Percentiles rank a stretch among this genome's conserved stretches.
Conservation (phyloP, 2,797 vertebrate species). For the Octomys mimax region DNA sequence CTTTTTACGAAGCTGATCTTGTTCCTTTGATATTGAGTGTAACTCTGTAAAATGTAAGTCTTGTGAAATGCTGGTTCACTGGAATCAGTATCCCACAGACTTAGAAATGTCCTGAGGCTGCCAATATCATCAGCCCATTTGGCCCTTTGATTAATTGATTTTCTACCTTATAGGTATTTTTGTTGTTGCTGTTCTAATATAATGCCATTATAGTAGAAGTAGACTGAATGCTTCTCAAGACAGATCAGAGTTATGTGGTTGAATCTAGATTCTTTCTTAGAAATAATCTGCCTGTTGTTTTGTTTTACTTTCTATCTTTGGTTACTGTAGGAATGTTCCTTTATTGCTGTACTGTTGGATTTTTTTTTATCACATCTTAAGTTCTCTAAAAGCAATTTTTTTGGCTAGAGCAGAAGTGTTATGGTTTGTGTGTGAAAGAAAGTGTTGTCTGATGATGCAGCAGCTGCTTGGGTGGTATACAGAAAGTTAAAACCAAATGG, state of each 20-base stretch:
- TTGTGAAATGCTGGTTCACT: background rate
- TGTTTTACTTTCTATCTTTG: constrained; percentile 64
- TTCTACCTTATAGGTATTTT: constrained; percentile 77
- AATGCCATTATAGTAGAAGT: constrained; percentile 68
- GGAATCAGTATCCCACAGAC: background rate
- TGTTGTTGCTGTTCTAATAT: constrained; percentile 62
- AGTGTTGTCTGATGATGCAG: background rate
- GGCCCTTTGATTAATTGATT: constrained; percentile 79
- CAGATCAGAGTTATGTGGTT: constrained; percentile 77
- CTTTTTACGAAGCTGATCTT: background rate
- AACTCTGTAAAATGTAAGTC: background rate
- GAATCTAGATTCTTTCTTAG: constrained; percentile 79
- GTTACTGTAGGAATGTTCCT: constrained; percentile 23
- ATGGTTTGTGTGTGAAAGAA: background rate
- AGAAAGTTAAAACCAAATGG: constrained; percentile 64
- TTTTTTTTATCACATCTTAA: constrained; percentile 41
- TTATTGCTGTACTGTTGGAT: constrained; percentile 9
- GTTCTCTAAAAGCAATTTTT: constrained; percentile 67
- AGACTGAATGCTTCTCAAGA: constrained; percentile 76
- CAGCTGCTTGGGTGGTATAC: constrained; percentile 39
- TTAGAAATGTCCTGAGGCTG: background rate
- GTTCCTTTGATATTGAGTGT: constrained; percentile 2
- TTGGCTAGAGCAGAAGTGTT: background rate
- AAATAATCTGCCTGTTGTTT: constrained; percentile 68
- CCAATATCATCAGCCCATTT: constrained; percentile 15